Base-by-base conservation (phyloP, 1,140 invertebrate genomes). In the Yoshiicerus persimilis region DNA sequence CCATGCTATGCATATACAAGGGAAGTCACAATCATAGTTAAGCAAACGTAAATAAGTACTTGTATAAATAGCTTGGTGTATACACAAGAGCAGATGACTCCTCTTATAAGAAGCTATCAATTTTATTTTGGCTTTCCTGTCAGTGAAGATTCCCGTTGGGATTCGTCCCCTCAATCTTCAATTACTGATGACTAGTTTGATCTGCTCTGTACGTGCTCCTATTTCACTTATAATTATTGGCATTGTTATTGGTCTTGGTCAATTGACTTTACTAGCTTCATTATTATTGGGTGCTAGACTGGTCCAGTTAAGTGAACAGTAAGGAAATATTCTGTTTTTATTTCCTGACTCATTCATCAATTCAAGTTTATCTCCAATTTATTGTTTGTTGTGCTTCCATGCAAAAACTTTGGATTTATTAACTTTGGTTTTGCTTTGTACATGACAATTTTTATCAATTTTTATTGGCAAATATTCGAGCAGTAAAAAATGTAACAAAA, bases 181-280 rank as follows among this genome's bases (percentile, higher is more conserved):
- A 84, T 84, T 84, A 84, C 83, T 84, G 83, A 84, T 84, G 83
- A 84, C 83, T 84, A 47, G 83, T 84, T 80, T 80, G 75, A 80
- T 80, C 83, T 56, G 25, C 38, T 84, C 83, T 56, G 83, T 39
- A 84, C 83, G 83, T 84, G 83, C 83, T 84, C 83, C 83, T 84
- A 84, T 84, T 84, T 84, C 83, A 84, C 83, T 84, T 84, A 84
- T 84, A 84, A 84, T 84, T 84, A 84, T 84, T 84, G 83, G 47
- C 83, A 41, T 56, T 84, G 83, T 84, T 84, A 84, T 84, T 84
- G 39, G 83, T 56, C 47, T 56, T 84, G 83, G 20, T 41, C 83
- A 84, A 84, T 84, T 56, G 38, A 84, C 83, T 84, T 84, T 84
- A 84, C 39, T 56, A 47, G 39, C 83, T 84, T 38, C n/a, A 38